Percentiles rank a stretch among this genome's conserved stretches.
These are phyloP conservation scores for Sphenopsis melanotis DNA, from an alignment of 2,797 vertebrate genomes.

Conservation along the genomic window DNA sequence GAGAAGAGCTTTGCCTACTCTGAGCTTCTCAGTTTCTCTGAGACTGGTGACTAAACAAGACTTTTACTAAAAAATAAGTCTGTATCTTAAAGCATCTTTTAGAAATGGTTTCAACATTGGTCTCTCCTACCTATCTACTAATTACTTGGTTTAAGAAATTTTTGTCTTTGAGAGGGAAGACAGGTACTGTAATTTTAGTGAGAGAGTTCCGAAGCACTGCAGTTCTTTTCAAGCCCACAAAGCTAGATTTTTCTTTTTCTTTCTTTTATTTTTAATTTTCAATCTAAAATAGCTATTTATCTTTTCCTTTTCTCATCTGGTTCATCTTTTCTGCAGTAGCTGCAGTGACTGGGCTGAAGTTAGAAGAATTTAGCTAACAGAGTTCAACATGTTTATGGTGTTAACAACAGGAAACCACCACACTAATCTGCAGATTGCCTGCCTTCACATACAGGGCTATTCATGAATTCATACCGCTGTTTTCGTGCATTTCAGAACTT, in stretches of 20 bases:
- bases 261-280: background rate
- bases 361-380: background rate
- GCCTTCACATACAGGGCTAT: conserved; percentile 40
- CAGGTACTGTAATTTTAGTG: background rate
- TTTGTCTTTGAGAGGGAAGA: background rate
- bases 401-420: conserved; percentile 40
- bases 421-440: conserved; percentile 23
- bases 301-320: background rate
- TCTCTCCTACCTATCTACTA: background rate
- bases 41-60: background rate
- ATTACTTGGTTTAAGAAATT: background rate
- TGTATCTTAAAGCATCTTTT: background rate
- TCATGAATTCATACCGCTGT: conserved; percentile 24
- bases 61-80: background rate
- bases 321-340: background rate
- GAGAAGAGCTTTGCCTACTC: background rate
- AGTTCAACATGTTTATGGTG: background rate
- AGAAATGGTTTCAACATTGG: background rate
- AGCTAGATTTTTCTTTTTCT: background rate
- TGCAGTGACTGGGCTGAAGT: background rate
- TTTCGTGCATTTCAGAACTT: conserved; percentile 50
- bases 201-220: background rate
- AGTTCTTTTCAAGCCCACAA: background rate
- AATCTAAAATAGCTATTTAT: background rate
- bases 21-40: background rate